Conservation (phyloP, 2,113 vertebrate species). For the Eonycteris spelaea region DNA sequence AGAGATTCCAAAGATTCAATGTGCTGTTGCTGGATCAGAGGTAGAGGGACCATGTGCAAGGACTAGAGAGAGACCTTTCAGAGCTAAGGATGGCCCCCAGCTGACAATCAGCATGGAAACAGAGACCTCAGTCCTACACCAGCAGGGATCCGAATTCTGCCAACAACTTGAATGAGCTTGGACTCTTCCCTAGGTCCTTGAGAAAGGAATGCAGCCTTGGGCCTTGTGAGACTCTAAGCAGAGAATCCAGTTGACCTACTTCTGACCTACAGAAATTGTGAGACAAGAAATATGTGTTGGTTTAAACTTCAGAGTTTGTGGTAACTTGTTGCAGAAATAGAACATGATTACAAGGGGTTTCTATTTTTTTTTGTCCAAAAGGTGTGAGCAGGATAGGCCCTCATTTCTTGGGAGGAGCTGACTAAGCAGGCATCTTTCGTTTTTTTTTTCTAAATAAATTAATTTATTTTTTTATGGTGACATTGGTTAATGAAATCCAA, state of each 20-base stretch:
- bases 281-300: background rate
- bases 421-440: background rate
- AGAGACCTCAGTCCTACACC: background rate
- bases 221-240: background rate
- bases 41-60: background rate
- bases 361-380: background rate
- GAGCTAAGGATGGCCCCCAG: background rate
- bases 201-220: background rate
- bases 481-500: too few relatives aligned
- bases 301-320: background rate
- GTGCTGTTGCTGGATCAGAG: background rate
- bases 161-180: background rate
- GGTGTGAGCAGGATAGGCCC: background rate
- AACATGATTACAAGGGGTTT: background rate
- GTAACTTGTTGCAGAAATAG: background rate
- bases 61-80: background rate
- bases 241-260: background rate
- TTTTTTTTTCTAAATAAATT: too few relatives aligned
- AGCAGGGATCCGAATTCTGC: background rate
- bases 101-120: background rate
- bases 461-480: too few relatives aligned
- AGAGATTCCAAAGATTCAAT: background rate
- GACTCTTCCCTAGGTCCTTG: background rate
- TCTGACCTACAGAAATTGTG: background rate
- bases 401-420: background rate